phyloP scores from a whole-genome alignment of 2,888 invertebrate genomes.

The Hirtodrosophila confusa region DNA sequence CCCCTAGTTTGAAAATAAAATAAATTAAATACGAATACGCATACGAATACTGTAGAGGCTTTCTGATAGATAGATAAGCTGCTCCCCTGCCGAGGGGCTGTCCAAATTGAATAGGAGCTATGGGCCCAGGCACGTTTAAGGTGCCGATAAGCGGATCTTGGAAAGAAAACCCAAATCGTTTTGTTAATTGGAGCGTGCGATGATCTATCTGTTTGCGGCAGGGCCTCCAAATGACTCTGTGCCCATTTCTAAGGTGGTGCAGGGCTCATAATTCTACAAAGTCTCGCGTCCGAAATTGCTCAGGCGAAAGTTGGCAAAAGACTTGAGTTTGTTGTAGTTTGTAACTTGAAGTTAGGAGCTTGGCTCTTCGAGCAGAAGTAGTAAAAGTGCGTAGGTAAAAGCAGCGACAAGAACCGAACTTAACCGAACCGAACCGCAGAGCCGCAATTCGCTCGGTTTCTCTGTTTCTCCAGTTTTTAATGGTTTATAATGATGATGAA shows the following conservation, averaged over 20 bases:
- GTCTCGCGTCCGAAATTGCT: constrained; percentile 18
- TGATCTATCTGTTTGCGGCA: constrained; percentile 58
- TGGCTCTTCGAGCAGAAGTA: too few relatives aligned
- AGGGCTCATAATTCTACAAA: constrained; percentile 32
- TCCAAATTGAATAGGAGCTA: constrained; percentile 40
- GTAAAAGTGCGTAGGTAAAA: constrained; percentile 78
- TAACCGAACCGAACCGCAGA: too few relatives aligned
- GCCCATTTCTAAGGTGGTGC: constrained; percentile 7
- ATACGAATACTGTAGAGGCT: not conserved
- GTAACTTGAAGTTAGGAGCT: too few relatives aligned
- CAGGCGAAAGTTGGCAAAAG: constrained; percentile 64
- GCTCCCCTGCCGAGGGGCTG: constrained; percentile 7
- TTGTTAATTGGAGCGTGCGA: constrained; percentile 72
- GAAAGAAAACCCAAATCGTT: constrained; percentile 18
- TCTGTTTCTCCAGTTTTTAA: constrained; percentile 19
- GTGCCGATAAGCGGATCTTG: constrained; percentile 41
- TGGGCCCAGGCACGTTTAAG: constrained; percentile 29
- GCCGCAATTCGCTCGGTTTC: constrained; percentile 23
- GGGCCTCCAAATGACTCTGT: constrained; percentile 12
- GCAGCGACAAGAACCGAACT: constrained; percentile 38
- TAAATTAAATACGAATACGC: constrained; percentile 19
- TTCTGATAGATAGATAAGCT: constrained; percentile 18
- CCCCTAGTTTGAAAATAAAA: constrained; percentile 6
- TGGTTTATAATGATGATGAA: constrained; percentile 76
- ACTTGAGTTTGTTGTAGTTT: not conserved